Conservation (phyloP, 1,140 invertebrate genomes). For the Dufourea novaeangliae region DNA sequence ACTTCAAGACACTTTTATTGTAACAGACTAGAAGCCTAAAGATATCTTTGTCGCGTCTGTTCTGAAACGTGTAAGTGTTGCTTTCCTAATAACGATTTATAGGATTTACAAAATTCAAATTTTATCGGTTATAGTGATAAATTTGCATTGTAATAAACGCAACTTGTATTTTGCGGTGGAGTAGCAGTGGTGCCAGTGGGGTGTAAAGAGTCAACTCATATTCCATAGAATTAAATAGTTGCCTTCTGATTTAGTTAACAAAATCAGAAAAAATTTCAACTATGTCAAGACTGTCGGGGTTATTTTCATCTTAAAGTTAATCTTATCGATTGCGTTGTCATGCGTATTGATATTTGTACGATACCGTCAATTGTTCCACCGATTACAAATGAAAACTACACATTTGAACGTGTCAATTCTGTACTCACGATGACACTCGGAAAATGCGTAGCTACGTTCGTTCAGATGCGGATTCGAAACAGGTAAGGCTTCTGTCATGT, state of each 20-base stretch:
- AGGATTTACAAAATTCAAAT: no score
- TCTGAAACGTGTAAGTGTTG: no score
- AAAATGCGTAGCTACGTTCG: not conserved
- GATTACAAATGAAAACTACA: slow-evolving; percentile 9
- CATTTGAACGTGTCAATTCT: not conserved
- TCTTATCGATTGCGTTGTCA: slow-evolving; percentile 3
- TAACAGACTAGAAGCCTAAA: no score
- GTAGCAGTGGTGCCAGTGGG: no score
- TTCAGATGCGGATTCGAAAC: not conserved
- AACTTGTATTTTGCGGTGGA: no score
- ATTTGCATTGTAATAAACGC: no score
- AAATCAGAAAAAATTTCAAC: slow-evolving; percentile 3
- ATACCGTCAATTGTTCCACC: slow-evolving; percentile 19
- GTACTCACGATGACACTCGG: not conserved
- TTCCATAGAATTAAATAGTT: not conserved
- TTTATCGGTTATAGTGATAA: no score
- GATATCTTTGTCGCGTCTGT: no score
- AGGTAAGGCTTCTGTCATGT: not conserved
- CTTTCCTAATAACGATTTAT: no score
- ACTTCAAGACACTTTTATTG: no score
- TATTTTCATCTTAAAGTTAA: slow-evolving; percentile 35
- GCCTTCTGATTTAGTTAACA: not conserved
- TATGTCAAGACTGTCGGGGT: not conserved
- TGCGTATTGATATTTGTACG: slow-evolving; percentile 26
- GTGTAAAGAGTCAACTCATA: not conserved